Base-by-base conservation (phyloP, 2,888 invertebrate genomes). In the Eulithis testata region DNA sequence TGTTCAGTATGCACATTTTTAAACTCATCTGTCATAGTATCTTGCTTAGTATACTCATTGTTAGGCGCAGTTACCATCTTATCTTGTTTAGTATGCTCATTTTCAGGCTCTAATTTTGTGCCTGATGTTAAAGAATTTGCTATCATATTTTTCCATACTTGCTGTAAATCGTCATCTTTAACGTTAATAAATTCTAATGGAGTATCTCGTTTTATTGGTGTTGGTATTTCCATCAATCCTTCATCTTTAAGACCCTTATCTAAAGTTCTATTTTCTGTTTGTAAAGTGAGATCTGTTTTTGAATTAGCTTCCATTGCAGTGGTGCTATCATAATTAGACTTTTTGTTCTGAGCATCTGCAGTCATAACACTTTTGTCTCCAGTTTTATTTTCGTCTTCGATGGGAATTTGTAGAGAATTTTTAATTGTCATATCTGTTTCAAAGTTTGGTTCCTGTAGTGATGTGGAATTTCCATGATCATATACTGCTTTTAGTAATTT, bases 111-210 rank as follows among this genome's bases (percentile, higher is more conserved):
- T n/a, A 55, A n/a, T 44, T n/a, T 40, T 43, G n/a, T 37, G 4
- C 55, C 44, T 21, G 70, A 62, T 53, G 44, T 49, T 43, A 65
- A 40, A 21, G 65, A 59, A 21, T 60, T 36, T 0, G 9, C 40
- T n/a, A 49, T 7, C 3, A 11, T 11, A 50, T 73, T 71, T 58
- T 66, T 14, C 66, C 68, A 69, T 53, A 69, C 43, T 3, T 73
- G 14, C 12, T 65, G 56, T 50, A 68, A 65, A 40, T 62, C 45
- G 40, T 63, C 45, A 0, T 3, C 11, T 50, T 63, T 56, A 11
- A 11, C 11, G 2, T 11, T 9, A 31, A 52, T 40, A 2, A 37
- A 58, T n/a, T 52, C 37, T 50, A 60, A 36, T 11, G 60, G 49
- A 31, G 47, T 36, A n/a, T 65, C 59, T 50, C 27, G 57, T 56